These are phyloP conservation scores for Dendrolimus kikuchii DNA, from an alignment of 1,140 invertebrate species.

Conservation along the genomic window DNA sequence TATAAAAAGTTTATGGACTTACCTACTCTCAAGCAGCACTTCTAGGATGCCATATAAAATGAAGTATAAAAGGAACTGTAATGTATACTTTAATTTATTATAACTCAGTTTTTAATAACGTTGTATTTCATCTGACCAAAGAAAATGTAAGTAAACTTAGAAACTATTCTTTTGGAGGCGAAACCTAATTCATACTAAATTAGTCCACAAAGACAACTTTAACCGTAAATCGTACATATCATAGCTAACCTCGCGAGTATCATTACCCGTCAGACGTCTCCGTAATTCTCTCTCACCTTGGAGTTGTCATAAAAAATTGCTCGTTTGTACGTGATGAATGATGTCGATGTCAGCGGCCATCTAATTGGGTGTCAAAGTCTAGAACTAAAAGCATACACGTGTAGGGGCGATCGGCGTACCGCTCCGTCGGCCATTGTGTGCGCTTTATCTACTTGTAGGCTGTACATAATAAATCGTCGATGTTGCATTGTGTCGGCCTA, in stretches of 20 bases:
- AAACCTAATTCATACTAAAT: constrained; percentile 17
- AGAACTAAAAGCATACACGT: constrained; percentile 67
- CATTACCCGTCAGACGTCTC: constrained; percentile 23
- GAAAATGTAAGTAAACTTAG: too few species aligned
- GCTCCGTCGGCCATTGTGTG: constrained; percentile 64
- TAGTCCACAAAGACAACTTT: constrained; percentile 19
- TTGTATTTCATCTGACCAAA: too few species aligned
- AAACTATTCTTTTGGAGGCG: too few species aligned
- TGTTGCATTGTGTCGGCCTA: constrained; percentile 59
- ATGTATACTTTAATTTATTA: constrained; percentile 6
- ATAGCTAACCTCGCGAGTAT: constrained; percentile 17
- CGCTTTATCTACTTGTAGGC: constrained; percentile 45
- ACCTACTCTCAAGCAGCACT: constrained; percentile 11
- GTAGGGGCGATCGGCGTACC: constrained; percentile 40
- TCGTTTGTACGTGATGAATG: constrained; percentile 61
- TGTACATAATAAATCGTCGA: constrained; percentile 62
- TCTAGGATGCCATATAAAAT: constrained; percentile 8
- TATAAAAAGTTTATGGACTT: constrained; percentile 19
- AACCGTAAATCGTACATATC: constrained; percentile 34
- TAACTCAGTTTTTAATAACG: background rate
- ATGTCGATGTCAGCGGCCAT: constrained; percentile 32
- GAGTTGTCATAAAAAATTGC: constrained; percentile 44
- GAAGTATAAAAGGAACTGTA: constrained; percentile 8
- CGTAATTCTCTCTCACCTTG: constrained; percentile 25
- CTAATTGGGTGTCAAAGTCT: constrained; percentile 66